These are phyloP conservation scores for Caenorhabditis japonica DNA, from an alignment of 2,888 invertebrate species.

Conservation along the genomic window DNA sequence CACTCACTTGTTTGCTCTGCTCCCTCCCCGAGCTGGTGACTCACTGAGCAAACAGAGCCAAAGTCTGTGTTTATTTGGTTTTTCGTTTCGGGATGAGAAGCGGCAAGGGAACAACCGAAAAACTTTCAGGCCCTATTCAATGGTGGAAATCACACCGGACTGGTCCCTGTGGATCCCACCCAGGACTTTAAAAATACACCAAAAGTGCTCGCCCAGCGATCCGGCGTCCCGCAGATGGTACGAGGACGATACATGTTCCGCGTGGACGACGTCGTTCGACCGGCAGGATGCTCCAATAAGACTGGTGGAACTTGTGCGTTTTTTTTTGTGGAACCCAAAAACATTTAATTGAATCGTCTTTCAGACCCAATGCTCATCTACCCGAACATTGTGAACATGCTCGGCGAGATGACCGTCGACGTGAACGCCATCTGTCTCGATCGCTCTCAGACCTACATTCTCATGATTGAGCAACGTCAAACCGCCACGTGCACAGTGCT, in stretches of 20 bases:
- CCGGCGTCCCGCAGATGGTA: constrained; percentile 76
- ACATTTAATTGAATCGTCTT: constrained; percentile 2
- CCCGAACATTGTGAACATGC: constrained; percentile 96
- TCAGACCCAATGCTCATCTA: constrained; percentile 76
- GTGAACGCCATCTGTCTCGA: constrained; percentile 95
- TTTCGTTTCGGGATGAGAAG: too few species aligned
- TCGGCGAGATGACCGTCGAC: constrained; percentile 95
- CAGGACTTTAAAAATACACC: constrained; percentile 75
- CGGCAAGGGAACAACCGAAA: not conserved
- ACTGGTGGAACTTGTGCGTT: constrained; percentile 77
- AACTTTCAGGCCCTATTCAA: constrained; percentile 75
- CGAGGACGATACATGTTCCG: constrained; percentile 91
- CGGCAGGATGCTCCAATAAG: constrained; percentile 85
- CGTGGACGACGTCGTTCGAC: constrained; percentile 92
- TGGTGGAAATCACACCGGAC: constrained; percentile 77
- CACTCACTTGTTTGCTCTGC: too few species aligned
- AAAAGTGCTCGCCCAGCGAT: constrained; percentile 74
- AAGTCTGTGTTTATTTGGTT: constrained; percentile 12
- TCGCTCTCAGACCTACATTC: constrained; percentile 77
- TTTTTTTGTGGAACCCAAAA: not conserved
- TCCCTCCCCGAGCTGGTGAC: too few species aligned
- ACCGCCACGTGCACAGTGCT: constrained; percentile 72
- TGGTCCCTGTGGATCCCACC: constrained; percentile 76
- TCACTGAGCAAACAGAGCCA: constrained; percentile 30
- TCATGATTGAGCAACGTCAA: constrained; percentile 75